Conservation (phyloP, 1,140 invertebrate genomes). For the Octopus sinensis region DNA sequence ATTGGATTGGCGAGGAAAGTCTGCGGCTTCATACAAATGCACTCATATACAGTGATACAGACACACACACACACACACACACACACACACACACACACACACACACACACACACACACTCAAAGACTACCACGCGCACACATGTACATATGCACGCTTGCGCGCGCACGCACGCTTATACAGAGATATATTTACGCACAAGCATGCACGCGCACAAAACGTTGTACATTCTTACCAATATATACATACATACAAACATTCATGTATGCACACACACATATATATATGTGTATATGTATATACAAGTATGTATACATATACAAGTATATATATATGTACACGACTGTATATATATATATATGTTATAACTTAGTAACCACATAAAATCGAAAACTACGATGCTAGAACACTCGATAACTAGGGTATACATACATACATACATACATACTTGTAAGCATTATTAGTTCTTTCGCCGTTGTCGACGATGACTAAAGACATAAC, state of each 20-base stretch:
- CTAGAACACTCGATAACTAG: too few relatives aligned
- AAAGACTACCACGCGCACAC: too few relatives aligned
- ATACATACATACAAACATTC: background rate
- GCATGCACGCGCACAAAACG: background rate
- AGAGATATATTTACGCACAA: background rate
- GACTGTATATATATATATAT: background rate
- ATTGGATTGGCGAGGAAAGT: too few relatives aligned
- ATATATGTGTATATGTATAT: background rate
- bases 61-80: background rate
- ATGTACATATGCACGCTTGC: background rate
- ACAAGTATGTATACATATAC: background rate
- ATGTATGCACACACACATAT: background rate
- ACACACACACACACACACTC: too few relatives aligned
- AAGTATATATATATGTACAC: background rate
- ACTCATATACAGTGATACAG: background rate
- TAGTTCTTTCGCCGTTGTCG: too few relatives aligned
- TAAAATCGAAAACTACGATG: background rate
- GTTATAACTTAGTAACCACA: background rate
- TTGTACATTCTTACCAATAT: background rate
- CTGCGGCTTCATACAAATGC: background rate
- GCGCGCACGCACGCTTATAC: background rate
- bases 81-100: background rate
- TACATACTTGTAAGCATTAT: too few relatives aligned
- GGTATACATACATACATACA: too few relatives aligned
- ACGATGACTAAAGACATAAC: too few relatives aligned